Evolutionary conservation across 2,113 vertebrate genomes (phyloP), one percentile per base, ranked within the genome.

Genomic region (Ageneiosus marmoratus): DNA sequence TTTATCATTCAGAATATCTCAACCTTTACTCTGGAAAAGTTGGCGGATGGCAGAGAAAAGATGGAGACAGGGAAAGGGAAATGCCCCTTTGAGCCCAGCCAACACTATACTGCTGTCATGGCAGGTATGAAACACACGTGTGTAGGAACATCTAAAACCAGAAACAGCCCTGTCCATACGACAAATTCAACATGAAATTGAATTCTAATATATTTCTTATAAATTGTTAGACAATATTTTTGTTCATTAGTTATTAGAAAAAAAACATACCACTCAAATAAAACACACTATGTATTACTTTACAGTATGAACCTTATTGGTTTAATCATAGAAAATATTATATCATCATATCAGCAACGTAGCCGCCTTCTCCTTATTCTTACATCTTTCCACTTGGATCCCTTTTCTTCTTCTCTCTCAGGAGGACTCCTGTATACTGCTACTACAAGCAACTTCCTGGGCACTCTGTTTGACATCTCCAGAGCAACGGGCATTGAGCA

Each of bases 41-140:
- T 77, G 10, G 89, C 93, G 87, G 87, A 91, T 16, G 92, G 90
- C 50, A 88, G 56, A 0, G 88, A 93, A 72, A 91, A 80, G 86
- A 93, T 93, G 93, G 95, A 96, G 89, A 95, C 93, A 0, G 96
- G 96, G 83, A 95, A 95, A 84, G 94, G 95, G 24, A 96, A 94
- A 89, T 96, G 96, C 89, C 96, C 96, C 81, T 97, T 96, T 92
- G 95, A 96, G 87, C 95, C 96, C 80, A 94, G 90, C 86, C 95
- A 97, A 89, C 94, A 94, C 37, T 96, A 95, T 89, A 93, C 96
- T 44, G 95, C 96, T 80, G 92, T 96, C 20, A 95, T 97, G 95
- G 95, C 94, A 92, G 94, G 94, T 93, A 85, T 51, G 79, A 83
- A 41, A 79, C 50, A 63, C 24, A 29, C 9, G 24, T 50, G 44